Conservation (phyloP, 2,797 vertebrate genomes). For the Kryptopterus vitreolus region DNA sequence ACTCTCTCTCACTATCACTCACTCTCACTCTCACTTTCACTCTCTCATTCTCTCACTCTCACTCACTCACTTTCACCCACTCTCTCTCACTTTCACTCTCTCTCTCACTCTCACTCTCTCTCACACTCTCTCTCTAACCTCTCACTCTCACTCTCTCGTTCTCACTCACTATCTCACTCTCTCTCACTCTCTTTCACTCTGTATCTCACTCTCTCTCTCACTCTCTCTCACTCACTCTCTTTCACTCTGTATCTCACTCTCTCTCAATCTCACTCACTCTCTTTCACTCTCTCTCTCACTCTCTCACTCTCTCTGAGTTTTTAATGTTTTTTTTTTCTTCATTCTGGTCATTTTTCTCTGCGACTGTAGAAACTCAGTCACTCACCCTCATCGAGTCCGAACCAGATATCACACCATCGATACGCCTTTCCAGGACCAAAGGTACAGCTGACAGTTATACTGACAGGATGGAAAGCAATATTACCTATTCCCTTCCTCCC, state of each 20-base stretch:
- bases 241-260: too few species aligned
- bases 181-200: slow-evolving; percentile 6
- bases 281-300: slow-evolving; percentile 3
- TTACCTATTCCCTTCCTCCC: background rate
- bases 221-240: too few species aligned
- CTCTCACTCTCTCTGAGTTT: background rate
- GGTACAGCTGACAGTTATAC: slow-evolving; percentile 68
- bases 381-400: slow-evolving; percentile 79
- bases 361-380: slow-evolving; percentile 81
- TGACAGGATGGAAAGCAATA: background rate
- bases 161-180: background rate
- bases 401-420: slow-evolving; percentile 71
- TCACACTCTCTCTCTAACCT: slow-evolving; percentile 10
- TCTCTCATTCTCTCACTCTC: slow-evolving; percentile 10
- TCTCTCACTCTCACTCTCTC: slow-evolving; percentile 5
- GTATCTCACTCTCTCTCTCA: too few species aligned
- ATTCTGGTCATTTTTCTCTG: slow-evolving; percentile 57
- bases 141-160: slow-evolving; percentile 7
- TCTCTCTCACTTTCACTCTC: slow-evolving; percentile 10
- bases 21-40: background rate
- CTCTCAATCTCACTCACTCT: slow-evolving; percentile 4
- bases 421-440: slow-evolving; percentile 77
- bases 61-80: background rate
- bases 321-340: too few species aligned
- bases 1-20: slow-evolving; percentile 15